Conservation (phyloP, 2,888 invertebrate genomes). For the Morpho deidamia region DNA sequence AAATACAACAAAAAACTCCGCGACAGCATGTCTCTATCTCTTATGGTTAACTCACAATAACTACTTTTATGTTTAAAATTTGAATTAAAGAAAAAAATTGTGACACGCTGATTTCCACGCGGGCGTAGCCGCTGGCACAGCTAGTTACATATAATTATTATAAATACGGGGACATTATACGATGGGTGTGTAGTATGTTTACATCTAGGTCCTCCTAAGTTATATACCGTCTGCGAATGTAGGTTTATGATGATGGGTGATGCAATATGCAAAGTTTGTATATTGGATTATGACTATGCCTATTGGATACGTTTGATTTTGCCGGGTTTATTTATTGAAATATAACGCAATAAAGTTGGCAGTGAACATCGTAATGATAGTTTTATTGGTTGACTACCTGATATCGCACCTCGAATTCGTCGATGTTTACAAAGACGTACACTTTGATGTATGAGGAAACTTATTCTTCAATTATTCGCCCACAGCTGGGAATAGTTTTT, state of each 20-base stretch:
- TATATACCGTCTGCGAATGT: slow-evolving; percentile 16
- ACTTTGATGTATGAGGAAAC: slow-evolving; percentile 2
- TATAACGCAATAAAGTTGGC: slow-evolving; percentile 25
- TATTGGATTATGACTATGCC: slow-evolving; percentile 29
- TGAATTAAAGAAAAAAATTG: too few species aligned
- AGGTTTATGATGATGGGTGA: slow-evolving; percentile 23
- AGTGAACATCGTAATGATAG: slow-evolving; percentile 23
- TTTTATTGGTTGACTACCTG: slow-evolving; percentile 26
- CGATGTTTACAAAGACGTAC: slow-evolving; percentile 5
- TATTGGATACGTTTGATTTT: slow-evolving; percentile 30
- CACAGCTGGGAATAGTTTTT: background rate
- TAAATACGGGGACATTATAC: too few species aligned
- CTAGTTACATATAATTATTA: too few species aligned
- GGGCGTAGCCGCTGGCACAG: too few species aligned
- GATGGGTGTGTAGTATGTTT: background rate
- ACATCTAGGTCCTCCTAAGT: background rate
- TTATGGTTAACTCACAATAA: too few species aligned
- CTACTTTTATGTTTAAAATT: too few species aligned
- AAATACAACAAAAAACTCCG: too few species aligned
- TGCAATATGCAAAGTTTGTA: slow-evolving; percentile 31
- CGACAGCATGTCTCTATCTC: too few species aligned
- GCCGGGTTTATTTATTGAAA: slow-evolving; percentile 30
- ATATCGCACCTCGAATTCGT: slow-evolving; percentile 9
- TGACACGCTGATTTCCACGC: too few species aligned
- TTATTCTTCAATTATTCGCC: background rate